A percentile compares a stretch with the other conserved stretches of the same genome.
Evolutionary conservation across 92 coral and sea anemone species (phyloP).

Genomic region (Zoanthus gigantus): DNA sequence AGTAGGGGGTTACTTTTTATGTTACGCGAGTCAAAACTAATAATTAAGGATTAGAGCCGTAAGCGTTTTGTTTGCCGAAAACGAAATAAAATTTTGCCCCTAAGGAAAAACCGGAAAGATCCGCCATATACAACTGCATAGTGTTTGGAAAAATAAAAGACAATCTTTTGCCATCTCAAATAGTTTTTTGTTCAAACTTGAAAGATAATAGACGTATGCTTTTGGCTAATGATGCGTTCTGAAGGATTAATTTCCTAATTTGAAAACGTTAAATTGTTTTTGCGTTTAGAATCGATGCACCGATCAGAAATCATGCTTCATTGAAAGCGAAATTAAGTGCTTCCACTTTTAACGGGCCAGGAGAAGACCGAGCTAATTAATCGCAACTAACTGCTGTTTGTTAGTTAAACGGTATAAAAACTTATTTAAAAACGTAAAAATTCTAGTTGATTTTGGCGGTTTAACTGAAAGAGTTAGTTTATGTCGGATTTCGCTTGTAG

Average conservation of each 20-base stretch:
- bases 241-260: conserved; percentile 21
- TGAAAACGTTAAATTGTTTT: neutral
- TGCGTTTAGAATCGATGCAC: neutral
- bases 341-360: neutral
- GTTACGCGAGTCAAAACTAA: neutral
- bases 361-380: neutral
- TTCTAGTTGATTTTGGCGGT: too few relatives aligned
- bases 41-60: neutral
- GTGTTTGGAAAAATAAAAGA: neutral
- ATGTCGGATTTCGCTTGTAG: too few relatives aligned
- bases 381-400: neutral
- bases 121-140: neutral
- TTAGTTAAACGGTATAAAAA: neutral
- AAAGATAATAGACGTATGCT: neutral
- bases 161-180: neutral
- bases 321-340: neutral
- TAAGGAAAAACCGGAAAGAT: neutral
- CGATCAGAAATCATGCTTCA: neutral
- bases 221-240: conserved; percentile 9
- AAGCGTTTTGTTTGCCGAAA: too few relatives aligned
- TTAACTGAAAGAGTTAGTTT: too few relatives aligned
- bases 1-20: conserved; percentile 14
- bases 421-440: too few relatives aligned
- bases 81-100: neutral
- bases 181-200: neutral